Percentiles rank a stretch among this genome's conserved stretches.
Conservation (phyloP, 2,797 vertebrate species). For the Tapera naevia region DNA sequence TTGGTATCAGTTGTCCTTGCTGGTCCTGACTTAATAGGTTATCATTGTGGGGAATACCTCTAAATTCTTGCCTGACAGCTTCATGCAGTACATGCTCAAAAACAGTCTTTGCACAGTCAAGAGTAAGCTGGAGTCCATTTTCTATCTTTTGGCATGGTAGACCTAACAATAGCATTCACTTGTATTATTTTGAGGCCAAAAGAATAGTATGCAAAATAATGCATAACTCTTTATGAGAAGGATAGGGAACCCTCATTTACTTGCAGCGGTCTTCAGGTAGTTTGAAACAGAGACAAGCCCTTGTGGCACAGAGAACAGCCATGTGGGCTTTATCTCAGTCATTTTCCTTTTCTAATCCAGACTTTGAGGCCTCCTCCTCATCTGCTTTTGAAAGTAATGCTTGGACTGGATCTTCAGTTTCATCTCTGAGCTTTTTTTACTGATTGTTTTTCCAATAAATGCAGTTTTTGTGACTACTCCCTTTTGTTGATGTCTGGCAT, state of each 20-base stretch:
- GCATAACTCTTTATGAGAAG: too few species aligned
- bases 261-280: neutral
- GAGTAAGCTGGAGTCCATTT: too few species aligned
- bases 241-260: too few species aligned
- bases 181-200: too few species aligned
- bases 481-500: neutral
- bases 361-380: neutral
- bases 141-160: too few species aligned
- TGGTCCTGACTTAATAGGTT: neutral
- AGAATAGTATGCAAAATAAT: too few species aligned
- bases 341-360: neutral
- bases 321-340: neutral
- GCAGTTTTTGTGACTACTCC: neutral
- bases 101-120: too few species aligned
- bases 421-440: neutral
- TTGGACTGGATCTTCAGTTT: neutral
- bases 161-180: too few species aligned
- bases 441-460: neutral
- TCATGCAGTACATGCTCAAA: neutral
- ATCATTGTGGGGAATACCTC: neutral
- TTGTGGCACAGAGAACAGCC: neutral
- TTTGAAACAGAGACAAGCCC: neutral
- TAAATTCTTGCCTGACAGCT: neutral
- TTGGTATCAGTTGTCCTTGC: neutral
- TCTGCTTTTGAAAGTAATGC: neutral